phyloP scores from a whole-genome alignment of 2,888 invertebrate genomes.

The Nowickia ferox region DNA sequence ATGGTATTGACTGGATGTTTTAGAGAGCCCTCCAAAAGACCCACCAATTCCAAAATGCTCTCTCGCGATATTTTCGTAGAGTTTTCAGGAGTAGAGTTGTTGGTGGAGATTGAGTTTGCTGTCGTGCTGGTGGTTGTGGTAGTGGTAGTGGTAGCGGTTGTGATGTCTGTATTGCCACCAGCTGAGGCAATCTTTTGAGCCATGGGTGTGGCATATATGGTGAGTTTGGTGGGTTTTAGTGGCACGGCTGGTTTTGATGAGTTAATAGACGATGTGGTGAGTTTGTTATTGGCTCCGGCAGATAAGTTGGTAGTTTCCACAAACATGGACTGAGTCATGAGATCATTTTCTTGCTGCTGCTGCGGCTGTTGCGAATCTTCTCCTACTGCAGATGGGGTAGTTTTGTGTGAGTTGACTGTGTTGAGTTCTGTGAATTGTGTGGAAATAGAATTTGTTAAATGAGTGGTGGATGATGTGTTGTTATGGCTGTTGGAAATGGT shows the following conservation, averaged over 20 bases:
- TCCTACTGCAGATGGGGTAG: constrained; percentile 37
- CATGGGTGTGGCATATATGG: constrained; percentile 91
- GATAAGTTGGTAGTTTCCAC: constrained; percentile 73
- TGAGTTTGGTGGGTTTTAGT: constrained; percentile 87
- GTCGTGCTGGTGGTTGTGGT: constrained; percentile 68
- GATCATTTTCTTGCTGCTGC: constrained; percentile 73
- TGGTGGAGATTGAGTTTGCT: constrained; percentile 59
- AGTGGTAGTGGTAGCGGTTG: constrained; percentile 67
- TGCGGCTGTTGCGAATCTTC: constrained; percentile 54
- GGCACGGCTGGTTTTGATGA: constrained; percentile 89
- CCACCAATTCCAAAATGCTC: constrained; percentile 87
- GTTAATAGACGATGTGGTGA: constrained; percentile 72
- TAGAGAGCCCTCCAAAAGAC: constrained; percentile 87
- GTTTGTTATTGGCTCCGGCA: constrained; percentile 69
- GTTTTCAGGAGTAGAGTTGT: constrained; percentile 83
- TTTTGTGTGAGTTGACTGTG: constrained; percentile 77
- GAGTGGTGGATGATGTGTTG: constrained; percentile 62
- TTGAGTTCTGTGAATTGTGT: constrained; percentile 82
- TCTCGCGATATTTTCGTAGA: constrained; percentile 84
- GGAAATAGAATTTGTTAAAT: constrained; percentile 80
- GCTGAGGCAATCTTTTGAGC: constrained; percentile 77
- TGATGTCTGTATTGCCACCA: constrained; percentile 72
- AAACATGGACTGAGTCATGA: constrained; percentile 77
- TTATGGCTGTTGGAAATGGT: constrained; percentile 70
- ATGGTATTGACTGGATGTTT: constrained; percentile 84